Evolutionary conservation across 2,888 invertebrate species (phyloP), one percentile per base, ranked within the genome.

Genomic region (Matsumyia berberina): DNA sequence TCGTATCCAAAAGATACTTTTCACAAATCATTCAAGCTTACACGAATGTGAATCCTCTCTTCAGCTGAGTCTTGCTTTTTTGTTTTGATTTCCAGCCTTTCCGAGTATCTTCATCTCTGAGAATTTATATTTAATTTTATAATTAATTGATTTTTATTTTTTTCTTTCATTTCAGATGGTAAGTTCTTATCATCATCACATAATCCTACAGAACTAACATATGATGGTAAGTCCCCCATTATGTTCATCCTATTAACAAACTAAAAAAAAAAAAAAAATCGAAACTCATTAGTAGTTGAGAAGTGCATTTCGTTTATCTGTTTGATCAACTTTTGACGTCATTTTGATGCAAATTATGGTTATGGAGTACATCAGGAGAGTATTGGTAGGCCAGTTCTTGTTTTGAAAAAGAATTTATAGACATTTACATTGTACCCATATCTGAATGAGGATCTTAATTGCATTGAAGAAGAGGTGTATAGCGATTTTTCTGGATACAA

Each of bases 161-260:
- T 24, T 44, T 83, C 5, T 86, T 67, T 87, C 86, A 72, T 91
- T 91, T 79, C 91, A 91, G 91, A 91, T 91, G 91, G 91, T 91
- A 91, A 91, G 91, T 91, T 90, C 91, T 91, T 91, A 90, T 91
- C 91, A 91, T 91, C 86, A 86, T 77, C 91, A 91, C 90, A 91
- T 90, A 91, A 91, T 90, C 90, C 91, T 91, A 89, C 91, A 91
- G 91, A 91, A 91, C 91, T 91, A 91, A 91, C 91, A 90, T 91
- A 91, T 88, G 91, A 91, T 90, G 91, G 91, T 91, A 91, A 91
- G 91, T 91, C 90, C 89, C 91, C 80, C 81, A 81, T 80, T 60
- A 80, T 82, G 67, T 62, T 86, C 81, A 81, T 86, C 81, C 81
- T 81, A 86, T 86, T 86, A 86, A 81, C 81, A 77, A 81, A 77